Conservation (phyloP, 2,888 invertebrate species). For the Saturnia pavonia region DNA sequence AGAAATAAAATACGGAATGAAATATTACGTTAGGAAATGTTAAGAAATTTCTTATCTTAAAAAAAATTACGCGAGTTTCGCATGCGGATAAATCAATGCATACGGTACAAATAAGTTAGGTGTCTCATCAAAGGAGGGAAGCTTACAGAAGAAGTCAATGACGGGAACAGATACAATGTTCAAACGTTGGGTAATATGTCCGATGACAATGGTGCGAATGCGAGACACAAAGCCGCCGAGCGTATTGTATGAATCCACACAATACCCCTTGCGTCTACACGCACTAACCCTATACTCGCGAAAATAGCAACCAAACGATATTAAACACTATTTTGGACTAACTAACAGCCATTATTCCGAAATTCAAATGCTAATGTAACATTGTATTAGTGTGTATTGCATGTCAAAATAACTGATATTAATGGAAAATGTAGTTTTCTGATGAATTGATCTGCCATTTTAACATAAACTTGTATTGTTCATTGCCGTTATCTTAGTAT, state of each 20-base stretch:
- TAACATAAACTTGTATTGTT: slow-evolving; percentile 27
- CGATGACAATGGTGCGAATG: slow-evolving; percentile 75
- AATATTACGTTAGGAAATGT: neutral
- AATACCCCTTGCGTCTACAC: slow-evolving; percentile 75
- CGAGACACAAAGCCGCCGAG: slow-evolving; percentile 73
- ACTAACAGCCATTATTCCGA: slow-evolving; percentile 32
- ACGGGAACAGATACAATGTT: slow-evolving; percentile 72
- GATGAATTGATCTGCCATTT: slow-evolving; percentile 57
- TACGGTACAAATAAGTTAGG: slow-evolving; percentile 58
- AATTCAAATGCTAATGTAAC: slow-evolving; percentile 30
- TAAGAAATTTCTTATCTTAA: neutral
- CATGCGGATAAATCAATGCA: slow-evolving; percentile 22
- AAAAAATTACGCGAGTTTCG: neutral
- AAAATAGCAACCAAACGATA: slow-evolving; percentile 53
- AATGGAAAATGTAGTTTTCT: slow-evolving; percentile 63
- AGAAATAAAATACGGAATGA: too few relatives aligned
- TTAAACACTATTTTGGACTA: slow-evolving; percentile 42
- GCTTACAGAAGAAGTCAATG: slow-evolving; percentile 53
- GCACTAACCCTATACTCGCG: slow-evolving; percentile 42
- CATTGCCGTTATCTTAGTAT: neutral
- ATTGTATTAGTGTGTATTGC: slow-evolving; percentile 49
- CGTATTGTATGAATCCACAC: slow-evolving; percentile 76
- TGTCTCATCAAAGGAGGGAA: slow-evolving; percentile 66
- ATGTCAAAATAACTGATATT: slow-evolving; percentile 71
- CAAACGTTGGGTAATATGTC: slow-evolving; percentile 78